These are phyloP conservation scores for Pherbina coryleti DNA, from an alignment of 2,888 invertebrate genomes.

Conservation along the genomic window DNA sequence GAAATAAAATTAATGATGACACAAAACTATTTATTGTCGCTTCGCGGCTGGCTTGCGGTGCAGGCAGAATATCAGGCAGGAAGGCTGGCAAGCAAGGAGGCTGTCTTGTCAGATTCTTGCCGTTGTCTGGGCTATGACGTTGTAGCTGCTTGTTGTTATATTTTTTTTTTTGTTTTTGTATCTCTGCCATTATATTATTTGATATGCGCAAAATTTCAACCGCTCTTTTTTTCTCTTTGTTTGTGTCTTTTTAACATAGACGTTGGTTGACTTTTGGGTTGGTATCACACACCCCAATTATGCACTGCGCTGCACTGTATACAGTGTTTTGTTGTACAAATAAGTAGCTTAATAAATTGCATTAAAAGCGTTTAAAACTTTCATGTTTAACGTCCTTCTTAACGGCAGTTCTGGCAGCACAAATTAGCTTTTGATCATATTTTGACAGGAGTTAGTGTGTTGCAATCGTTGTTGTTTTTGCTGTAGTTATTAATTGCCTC, in stretches of 20 bases:
- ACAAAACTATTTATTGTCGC: constrained; percentile 50
- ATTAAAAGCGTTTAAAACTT: not conserved
- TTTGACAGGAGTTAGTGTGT: not conserved
- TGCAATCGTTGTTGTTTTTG: not conserved
- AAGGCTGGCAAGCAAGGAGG: constrained; percentile 3
- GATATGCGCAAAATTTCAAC: not conserved
- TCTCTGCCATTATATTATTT: not conserved
- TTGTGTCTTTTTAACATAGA: no score
- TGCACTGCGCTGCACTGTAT: no score
- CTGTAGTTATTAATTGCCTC: not conserved
- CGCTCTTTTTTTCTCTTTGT: not conserved
- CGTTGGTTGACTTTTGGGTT: no score
- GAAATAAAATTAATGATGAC: constrained; percentile 50
- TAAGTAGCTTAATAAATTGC: constrained; percentile 3
- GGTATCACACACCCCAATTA: no score
- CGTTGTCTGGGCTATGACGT: not conserved
- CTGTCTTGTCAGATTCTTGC: not conserved
- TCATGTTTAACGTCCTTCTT: not conserved
- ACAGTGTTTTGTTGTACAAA: not conserved
- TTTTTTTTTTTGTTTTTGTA: not conserved
- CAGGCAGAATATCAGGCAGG: no score
- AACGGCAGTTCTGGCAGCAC: not conserved
- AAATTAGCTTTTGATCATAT: not conserved
- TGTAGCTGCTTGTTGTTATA: not conserved
- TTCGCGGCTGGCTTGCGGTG: constrained; percentile 28